Evolutionary conservation across 1,140 invertebrate genomes (phyloP).

Genomic region (Dysdera silvatica): DNA sequence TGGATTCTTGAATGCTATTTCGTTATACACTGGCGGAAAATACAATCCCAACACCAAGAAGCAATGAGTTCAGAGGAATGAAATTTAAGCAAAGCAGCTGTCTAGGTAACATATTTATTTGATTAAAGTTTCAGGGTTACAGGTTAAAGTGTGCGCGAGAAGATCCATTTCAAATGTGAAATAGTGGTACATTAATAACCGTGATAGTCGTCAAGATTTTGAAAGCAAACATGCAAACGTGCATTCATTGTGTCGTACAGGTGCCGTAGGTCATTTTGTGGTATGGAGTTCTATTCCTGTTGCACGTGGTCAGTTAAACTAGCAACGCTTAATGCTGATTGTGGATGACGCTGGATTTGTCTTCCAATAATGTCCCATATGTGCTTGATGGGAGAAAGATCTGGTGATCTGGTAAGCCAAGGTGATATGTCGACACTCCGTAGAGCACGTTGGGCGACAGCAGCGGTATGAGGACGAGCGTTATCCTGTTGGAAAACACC

Average conservation of each 20-base stretch:
- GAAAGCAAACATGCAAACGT: constrained; percentile 7
- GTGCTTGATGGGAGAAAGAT: constrained; percentile 1
- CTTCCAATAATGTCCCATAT: constrained; percentile 1
- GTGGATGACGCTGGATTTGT: constrained; percentile 11
- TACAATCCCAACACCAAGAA: no score
- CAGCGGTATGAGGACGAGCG: background rate
- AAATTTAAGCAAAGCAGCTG: no score
- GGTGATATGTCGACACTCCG: background rate
- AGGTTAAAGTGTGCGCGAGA: constrained; percentile 1
- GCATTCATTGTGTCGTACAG: constrained; percentile 7
- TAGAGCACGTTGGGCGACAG: background rate
- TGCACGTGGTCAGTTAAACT: background rate
- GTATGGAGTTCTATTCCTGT: constrained; percentile 1
- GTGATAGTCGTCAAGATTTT: background rate
- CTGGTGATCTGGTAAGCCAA: background rate
- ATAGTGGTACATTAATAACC: constrained; percentile 1
- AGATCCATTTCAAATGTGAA: constrained; percentile 9
- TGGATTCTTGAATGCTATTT: no score
- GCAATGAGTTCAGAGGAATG: no score
- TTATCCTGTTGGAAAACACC: constrained; percentile 13
- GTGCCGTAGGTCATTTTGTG: background rate
- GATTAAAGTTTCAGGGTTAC: constrained; percentile 4
- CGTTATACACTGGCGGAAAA: no score
- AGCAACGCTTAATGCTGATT: constrained; percentile 1
- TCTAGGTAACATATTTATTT: constrained; percentile 11